Percentiles rank a stretch among this genome's conserved stretches.
phyloP scores from a whole-genome alignment of 2,113 vertebrate genomes.

The Dryoscopus gambensis region DNA sequence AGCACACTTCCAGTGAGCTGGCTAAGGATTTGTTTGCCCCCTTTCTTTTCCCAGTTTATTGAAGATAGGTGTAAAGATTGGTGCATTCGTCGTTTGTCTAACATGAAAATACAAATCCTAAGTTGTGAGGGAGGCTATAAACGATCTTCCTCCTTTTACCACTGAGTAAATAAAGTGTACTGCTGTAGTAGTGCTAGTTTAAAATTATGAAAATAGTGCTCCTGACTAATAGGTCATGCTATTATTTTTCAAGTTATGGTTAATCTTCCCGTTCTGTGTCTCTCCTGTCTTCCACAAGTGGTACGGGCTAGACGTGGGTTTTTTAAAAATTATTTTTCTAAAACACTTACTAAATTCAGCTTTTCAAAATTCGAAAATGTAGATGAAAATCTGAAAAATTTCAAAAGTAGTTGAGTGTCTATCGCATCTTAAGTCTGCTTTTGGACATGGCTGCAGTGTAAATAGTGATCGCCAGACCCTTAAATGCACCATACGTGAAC shows the following conservation, averaged over 20 bases:
- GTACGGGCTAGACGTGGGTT: accelerated
- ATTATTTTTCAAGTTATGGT: not conserved
- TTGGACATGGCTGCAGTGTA: accelerated
- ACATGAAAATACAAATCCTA: accelerated
- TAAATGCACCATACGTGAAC: not conserved
- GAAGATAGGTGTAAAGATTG: accelerated
- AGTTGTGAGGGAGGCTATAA: not conserved
- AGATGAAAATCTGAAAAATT: not conserved
- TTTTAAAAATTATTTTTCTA: not conserved
- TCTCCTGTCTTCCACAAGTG: not conserved
- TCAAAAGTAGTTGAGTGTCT: not conserved
- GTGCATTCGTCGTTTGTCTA: not conserved
- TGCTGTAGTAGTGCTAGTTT: not conserved
- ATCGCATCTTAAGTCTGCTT: accelerated
- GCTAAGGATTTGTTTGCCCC: not conserved
- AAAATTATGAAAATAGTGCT: not conserved
- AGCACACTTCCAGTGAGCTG: accelerated
- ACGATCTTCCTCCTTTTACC: not conserved
- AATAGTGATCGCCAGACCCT: not conserved
- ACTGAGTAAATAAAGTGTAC: not conserved
- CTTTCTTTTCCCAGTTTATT: not conserved
- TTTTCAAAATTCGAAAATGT: not conserved
- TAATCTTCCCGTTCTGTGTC: not conserved
- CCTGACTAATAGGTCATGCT: not conserved
- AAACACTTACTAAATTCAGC: not conserved